phyloP scores from a whole-genome alignment of 2,888 invertebrate species.

The Saturnia pavonia region DNA sequence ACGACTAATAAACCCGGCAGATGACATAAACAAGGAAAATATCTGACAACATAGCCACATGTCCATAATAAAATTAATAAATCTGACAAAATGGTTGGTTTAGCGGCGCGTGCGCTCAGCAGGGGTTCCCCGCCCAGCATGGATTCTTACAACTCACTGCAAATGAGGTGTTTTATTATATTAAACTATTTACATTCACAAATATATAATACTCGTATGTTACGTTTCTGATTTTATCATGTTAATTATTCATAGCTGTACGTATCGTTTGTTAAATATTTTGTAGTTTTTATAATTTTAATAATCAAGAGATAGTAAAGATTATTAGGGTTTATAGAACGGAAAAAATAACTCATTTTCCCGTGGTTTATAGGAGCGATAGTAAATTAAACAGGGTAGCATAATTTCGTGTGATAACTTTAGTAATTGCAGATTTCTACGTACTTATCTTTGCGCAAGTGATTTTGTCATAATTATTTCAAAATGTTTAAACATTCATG shows the following conservation, averaged over 20 bases:
- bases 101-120: slow-evolving; percentile 69
- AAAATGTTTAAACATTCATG: no score
- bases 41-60: slow-evolving; percentile 59
- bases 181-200: neutral
- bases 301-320: neutral
- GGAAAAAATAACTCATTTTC: no score
- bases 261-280: neutral
- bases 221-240: neutral
- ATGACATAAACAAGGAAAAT: slow-evolving; percentile 68
- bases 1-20: slow-evolving; percentile 50
- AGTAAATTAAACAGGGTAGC: no score
- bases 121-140: slow-evolving; percentile 41
- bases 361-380: no score
- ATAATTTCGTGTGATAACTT: no score
- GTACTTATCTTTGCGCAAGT: no score
- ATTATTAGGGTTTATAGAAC: no score
- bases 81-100: slow-evolving; percentile 62
- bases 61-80: slow-evolving; percentile 61
- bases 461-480: no score
- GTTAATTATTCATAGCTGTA: neutral
- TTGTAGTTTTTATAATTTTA: neutral
- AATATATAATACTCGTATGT: neutral
- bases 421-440: no score
- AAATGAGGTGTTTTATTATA: slow-evolving; percentile 10
- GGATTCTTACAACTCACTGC: slow-evolving; percentile 5